Conservation (phyloP, 2,797 vertebrate genomes). For the Enteromius trimaculatus region DNA sequence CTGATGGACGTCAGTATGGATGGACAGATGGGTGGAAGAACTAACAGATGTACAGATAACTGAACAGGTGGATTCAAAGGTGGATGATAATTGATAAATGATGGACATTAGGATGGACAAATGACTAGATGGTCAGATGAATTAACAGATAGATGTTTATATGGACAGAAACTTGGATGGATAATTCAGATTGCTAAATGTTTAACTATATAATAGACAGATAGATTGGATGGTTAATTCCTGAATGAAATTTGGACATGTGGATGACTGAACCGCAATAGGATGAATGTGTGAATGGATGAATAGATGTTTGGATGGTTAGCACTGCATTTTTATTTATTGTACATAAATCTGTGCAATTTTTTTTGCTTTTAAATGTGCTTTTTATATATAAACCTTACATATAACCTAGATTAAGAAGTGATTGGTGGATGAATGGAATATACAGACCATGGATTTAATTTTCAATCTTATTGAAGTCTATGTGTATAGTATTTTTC, state of each 20-base stretch:
- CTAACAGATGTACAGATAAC: neutral
- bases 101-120: neutral
- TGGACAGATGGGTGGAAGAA: neutral
- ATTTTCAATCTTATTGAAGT: neutral
- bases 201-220: neutral
- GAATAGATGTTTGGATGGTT: neutral
- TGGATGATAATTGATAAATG: no score
- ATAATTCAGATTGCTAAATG: neutral
- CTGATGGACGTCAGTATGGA: neutral
- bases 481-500: neutral
- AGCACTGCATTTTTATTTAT: neutral
- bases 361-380: neutral
- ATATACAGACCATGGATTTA: neutral
- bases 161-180: neutral
- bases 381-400: neutral
- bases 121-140: neutral
- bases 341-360: neutral
- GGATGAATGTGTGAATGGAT: neutral
- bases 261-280: neutral
- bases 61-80: neutral
- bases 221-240: neutral
- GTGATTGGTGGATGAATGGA: neutral
- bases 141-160: neutral
- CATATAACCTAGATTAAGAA: neutral
- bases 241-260: neutral